Conservation (phyloP, 2,888 invertebrate species). For the Calliphora vomitoria region DNA sequence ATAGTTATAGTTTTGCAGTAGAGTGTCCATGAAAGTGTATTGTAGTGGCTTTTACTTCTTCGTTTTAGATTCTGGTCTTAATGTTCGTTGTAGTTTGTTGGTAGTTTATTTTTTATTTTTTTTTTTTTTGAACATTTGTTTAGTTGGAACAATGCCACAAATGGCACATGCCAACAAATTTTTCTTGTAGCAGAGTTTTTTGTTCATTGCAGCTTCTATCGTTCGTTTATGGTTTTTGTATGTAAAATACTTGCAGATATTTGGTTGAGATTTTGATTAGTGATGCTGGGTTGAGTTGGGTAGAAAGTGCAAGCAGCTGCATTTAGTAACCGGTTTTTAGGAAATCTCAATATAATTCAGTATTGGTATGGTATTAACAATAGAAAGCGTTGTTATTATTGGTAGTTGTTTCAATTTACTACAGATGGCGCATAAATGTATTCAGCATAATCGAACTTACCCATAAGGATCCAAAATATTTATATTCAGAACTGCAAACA, state of each 20-base stretch:
- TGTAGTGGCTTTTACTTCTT: conserved; percentile 12
- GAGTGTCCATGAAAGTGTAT: not conserved
- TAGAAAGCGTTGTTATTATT: too few relatives aligned
- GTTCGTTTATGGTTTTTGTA: conserved; percentile 15
- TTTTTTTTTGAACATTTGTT: conserved; percentile 47
- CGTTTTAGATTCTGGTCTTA: conserved; percentile 39
- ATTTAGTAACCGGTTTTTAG: conserved; percentile 57
- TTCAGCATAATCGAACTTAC: too few relatives aligned
- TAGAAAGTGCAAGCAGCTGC: conserved; percentile 51
- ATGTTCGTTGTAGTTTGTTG: conserved; percentile 56
- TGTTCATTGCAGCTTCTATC: conserved; percentile 26
- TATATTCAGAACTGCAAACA: too few relatives aligned
- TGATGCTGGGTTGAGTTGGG: conserved; percentile 14
- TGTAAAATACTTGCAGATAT: conserved; percentile 32
- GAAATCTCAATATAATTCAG: too few relatives aligned
- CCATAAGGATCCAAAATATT: too few relatives aligned
- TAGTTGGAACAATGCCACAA: conserved; percentile 79
- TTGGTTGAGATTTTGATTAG: conserved; percentile 45
- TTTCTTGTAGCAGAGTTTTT: conserved; percentile 41
- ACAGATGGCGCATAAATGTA: too few relatives aligned
- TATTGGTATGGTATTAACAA: too few relatives aligned
- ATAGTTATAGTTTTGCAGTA: not conserved
- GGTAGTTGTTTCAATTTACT: too few relatives aligned
- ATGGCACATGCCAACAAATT: conserved; percentile 80
- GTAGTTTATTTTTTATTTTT: conserved; percentile 9